Base-by-base conservation (phyloP, 2,113 vertebrate species). In the Hucho hucho region DNA sequence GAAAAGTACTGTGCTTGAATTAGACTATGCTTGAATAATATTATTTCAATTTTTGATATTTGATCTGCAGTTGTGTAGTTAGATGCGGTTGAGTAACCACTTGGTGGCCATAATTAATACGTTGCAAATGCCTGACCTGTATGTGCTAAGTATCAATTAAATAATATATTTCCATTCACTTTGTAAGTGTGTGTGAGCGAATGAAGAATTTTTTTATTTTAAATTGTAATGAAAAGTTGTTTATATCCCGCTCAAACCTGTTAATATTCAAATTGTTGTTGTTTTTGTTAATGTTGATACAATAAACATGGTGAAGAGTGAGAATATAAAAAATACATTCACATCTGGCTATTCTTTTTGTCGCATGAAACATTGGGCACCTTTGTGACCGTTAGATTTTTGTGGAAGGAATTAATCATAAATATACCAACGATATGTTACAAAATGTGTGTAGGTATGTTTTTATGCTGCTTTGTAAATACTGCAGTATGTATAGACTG, bases 261-360 rank as follows among this genome's bases (percentile, higher is more conserved):
- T 43, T 43, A 70, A 69, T 64, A 61, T 18, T 28, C 9, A 12
- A 24, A 43, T 37, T 67, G 24, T 37, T 37, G 6, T 37, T 43
- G 26, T 67, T 13, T 79, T 61, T 78, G 28, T 70, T 78, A 61
- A 29, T 43, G 37, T 43, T 70, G 64, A 59, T 74, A 67, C 74
- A 82, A 86, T 87, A 86, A 86, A 85, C 58, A 73, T 20, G 24
- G 5, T n/a, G 46, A 80, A 18, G 29, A 69, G 20, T 65, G 43
- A 61, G 29, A 13, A 25, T 67, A 43, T 67, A 16, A 65, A 22
- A 22, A 64, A 64, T 14, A 65, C 1, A 2, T 28, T 65, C 26
- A 65, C 13, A n/a, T 2, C 29, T 37, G 12, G 5, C 4, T 67
- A 9, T 32, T 32, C 29, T 67, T 32, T 67, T 24, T 65, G 25